Percentiles rank a stretch among this genome's conserved stretches.
Conservation (phyloP, 2,113 vertebrate genomes). For the Pelecanoides urinatrix region DNA sequence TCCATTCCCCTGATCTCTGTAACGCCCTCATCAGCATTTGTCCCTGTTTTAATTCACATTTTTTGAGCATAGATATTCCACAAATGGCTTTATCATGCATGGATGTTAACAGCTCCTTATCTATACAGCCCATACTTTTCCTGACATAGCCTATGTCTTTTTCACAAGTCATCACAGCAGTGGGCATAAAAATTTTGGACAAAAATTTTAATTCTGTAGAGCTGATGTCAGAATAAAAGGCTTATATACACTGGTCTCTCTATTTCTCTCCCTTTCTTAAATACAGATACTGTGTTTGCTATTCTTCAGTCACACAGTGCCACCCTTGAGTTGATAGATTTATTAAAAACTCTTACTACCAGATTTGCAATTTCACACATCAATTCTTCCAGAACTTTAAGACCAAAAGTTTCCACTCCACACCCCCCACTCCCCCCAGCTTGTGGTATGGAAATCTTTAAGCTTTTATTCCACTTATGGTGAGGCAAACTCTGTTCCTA, state of each 20-base stretch:
- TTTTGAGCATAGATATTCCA: background rate
- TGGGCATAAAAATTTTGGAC: background rate
- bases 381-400: slow-evolving; percentile 57
- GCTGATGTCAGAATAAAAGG: background rate
- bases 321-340: slow-evolving; percentile 63
- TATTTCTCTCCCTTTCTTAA: background rate
- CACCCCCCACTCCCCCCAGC: background rate
- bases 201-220: background rate
- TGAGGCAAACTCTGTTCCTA: background rate
- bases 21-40: background rate
- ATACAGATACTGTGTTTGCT: slow-evolving; percentile 15
- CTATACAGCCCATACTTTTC: background rate
- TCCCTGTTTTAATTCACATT: background rate
- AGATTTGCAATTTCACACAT: slow-evolving; percentile 71
- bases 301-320: slow-evolving; percentile 57
- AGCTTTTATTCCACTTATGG: background rate
- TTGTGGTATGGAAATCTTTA: background rate
- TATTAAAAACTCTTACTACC: slow-evolving; percentile 63
- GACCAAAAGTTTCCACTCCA: slow-evolving; percentile 41
- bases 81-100: background rate
- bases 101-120: background rate
- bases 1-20: background rate
- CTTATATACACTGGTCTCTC: background rate
- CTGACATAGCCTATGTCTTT: background rate
- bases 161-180: background rate